Evolutionary conservation across 1,140 invertebrate species (phyloP).

Genomic region (Lordiphosa collinella): DNA sequence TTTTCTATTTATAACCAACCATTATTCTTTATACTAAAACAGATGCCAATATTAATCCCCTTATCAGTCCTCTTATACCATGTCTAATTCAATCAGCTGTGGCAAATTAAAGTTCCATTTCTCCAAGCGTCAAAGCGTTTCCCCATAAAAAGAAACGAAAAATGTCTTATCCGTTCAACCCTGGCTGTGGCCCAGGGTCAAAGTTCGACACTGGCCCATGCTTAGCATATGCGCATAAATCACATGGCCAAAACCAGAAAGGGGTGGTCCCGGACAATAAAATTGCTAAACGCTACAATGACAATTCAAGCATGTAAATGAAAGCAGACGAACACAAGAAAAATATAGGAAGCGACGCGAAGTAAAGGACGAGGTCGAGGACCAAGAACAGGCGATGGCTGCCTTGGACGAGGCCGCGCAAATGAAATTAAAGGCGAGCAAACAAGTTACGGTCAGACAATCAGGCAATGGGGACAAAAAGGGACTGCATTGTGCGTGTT

Average conservation of each 20-base stretch:
- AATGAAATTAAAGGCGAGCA: conserved; percentile 79
- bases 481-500: conserved; percentile 41
- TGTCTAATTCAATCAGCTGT: conserved; percentile 72
- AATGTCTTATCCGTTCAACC: conserved; percentile 41
- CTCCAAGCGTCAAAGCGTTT: conserved; percentile 51
- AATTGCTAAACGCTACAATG: conserved; percentile 77
- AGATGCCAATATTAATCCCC: neutral
- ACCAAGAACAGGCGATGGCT: conserved; percentile 8
- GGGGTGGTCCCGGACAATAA: conserved; percentile 58
- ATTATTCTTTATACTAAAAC: no score
- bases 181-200: conserved; percentile 43
- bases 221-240: conserved; percentile 76
- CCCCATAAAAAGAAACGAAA: conserved; percentile 41
- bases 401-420: conserved; percentile 34
- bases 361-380: conserved; percentile 5
- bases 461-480: conserved; percentile 58
- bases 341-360: conserved; percentile 23
- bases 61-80: conserved; percentile 17
- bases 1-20: no score
- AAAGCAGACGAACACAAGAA: conserved; percentile 42
- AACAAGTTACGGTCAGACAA: conserved; percentile 78
- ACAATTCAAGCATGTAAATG: conserved; percentile 79
- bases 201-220: conserved; percentile 38
- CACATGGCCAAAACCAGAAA: conserved; percentile 36
- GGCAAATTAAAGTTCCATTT: conserved; percentile 73